Base-by-base conservation (phyloP, 2,797 vertebrate genomes). In the Hybognathus amarus region DNA sequence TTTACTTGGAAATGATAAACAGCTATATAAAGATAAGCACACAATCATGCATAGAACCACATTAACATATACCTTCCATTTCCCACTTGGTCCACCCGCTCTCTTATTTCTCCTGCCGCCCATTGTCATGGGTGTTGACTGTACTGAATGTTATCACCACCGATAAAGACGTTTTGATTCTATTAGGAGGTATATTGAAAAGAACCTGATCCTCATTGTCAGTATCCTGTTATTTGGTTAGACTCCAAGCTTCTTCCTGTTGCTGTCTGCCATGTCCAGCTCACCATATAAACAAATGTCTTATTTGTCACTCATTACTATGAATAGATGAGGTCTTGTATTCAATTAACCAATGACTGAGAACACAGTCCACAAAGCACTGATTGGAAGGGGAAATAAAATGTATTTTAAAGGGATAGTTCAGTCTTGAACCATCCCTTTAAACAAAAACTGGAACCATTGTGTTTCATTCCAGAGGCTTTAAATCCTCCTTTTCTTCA, bases 131-230 rank as follows among this genome's bases (percentile, higher is more conserved):
- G 24, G 24, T 45, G 71, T 67, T 36, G 64, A 78, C n/a, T 76
- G 24, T 73, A n/a, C 70, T 50, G 42, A n/a, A 70, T 82, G 85
- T 90, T 91, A 92, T 92, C 91, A 81, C 88, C 47, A 81, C 80
- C 87, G 89, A 92, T 93, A 90, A 84, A 90, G 61, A 90, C 86
- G 79, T 89, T 90, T 88, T 88, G 90, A 94, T 91, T 88, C 87
- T 88, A 90, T 93, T 92, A 91, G 86, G 83, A 87, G 83, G 87
- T 69, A 88, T 83, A 90, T 88, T 92, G 91, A 92, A 89, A 89
- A 90, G 83, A 52, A 63, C 64, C 84, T 85, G 86, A 85, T 38
- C 82, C 79, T 89, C 38, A 1, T 86, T 77, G 79, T 83, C 85
- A 91, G 61, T 66, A 47, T 79, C 50, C 59, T 40, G 79, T 87